Percentiles rank a stretch among this genome's conserved stretches.
phyloP scores from a whole-genome alignment of 1,140 invertebrate species.

The Hyposmocoma kahamanoa region DNA sequence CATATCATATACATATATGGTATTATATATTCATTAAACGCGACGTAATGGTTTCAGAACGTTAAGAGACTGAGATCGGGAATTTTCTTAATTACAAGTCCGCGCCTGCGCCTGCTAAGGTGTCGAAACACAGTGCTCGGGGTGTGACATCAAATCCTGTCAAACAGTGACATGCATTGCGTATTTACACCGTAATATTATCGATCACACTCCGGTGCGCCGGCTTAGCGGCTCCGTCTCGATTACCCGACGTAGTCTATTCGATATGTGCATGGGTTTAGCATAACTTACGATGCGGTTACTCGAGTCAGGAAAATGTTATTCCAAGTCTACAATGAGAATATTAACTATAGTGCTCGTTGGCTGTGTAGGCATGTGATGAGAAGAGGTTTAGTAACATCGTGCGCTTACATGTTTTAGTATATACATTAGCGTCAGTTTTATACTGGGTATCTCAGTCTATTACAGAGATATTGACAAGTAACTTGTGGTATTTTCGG shows the following conservation, averaged over 20 bases:
- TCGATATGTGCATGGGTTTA: constrained; percentile 69
- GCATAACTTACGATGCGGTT: constrained; percentile 70
- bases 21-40: too few species aligned
- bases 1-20: too few species aligned
- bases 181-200: constrained; percentile 59
- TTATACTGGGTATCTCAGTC: constrained; percentile 33
- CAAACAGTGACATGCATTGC: constrained; percentile 74
- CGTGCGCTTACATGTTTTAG: constrained; percentile 61
- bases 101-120: constrained; percentile 61
- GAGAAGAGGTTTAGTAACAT: constrained; percentile 71
- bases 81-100: too few species aligned
- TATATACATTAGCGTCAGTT: constrained; percentile 59
- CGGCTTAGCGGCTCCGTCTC: constrained; percentile 31
- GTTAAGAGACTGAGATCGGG: too few species aligned
- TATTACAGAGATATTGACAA: constrained; percentile 29
- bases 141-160: constrained; percentile 72
- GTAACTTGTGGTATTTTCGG: constrained; percentile 24
- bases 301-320: constrained; percentile 69
- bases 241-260: constrained; percentile 45
- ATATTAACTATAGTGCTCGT: constrained; percentile 70
- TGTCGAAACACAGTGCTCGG: constrained; percentile 74
- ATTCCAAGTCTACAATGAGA: constrained; percentile 70
- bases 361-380: constrained; percentile 72
- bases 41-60: too few species aligned
- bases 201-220: constrained; percentile 33